Evolutionary conservation across 53 echinoderm and acorn worm species (phyloP), one percentile per base, ranked within the genome.

Genomic region (Holothuria scabra): DNA sequence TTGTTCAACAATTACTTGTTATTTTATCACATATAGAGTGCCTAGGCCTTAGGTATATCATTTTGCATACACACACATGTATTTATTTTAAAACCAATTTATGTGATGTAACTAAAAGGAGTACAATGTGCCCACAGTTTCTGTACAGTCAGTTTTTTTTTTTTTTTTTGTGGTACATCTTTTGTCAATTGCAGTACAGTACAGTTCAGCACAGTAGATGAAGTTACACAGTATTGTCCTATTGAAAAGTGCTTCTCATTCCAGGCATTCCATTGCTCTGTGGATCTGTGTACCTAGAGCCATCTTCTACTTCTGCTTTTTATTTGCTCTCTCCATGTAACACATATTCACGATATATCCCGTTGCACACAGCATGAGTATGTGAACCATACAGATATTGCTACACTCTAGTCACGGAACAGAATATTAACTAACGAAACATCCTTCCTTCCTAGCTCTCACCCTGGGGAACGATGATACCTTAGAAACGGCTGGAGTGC

Each of bases 181-280:
- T 48, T 48, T 48, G 48, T 48, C 48, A 48, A 5, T 48, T 48
- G 48, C 1, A 48, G 35, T 10, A 48, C n/a, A n/a, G n/a, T n/a
- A n/a, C n/a, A n/a, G n/a, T n/a, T n/a, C n/a, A 13, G 48, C 48
- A 48, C 48, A 48, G 48, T 48, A 48, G 48, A 48, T 48, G 48
- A 13, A 48, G 10, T 44, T 38, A 22, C 25, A 38, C 71, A 41
- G 44, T 71, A 41, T 46, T 41, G 71, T 71, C 71, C 71, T 71
- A 71, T 71, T 71, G 71, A 71, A 46, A 71, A 71, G 71, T 71
- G 71, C 71, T 71, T 71, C 26, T 13, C 71, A 71, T 71, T 71
- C 71, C 71, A 11, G n/a, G 22, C 71, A 71, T 71, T 71, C 71
- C 71, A 41, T 20, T 71, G 71, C 22, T 21, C 71, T 38, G 71